These are phyloP conservation scores for Corvus moneduloides DNA, from an alignment of 2,113 vertebrate species.

Conservation along the genomic window DNA sequence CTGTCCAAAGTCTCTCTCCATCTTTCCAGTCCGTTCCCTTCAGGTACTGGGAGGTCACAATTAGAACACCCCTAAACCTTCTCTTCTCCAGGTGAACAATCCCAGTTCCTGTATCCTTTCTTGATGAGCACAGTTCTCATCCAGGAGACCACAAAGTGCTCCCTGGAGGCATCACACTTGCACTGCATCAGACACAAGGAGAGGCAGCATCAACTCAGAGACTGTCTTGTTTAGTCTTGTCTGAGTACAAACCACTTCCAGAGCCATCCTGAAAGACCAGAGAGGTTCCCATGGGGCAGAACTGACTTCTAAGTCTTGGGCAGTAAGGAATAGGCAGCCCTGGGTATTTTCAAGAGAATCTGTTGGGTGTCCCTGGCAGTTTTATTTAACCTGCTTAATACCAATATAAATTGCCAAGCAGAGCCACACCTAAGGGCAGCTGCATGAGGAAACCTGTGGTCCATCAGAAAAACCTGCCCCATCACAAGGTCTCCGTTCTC, in stretches of 20 bases:
- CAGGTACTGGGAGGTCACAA: too few species aligned
- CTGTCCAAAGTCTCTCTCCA: not conserved
- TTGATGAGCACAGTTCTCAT: not conserved
- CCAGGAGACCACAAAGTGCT: not conserved
- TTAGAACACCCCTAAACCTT: not conserved
- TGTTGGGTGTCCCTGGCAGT: not conserved
- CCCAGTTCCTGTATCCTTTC: not conserved
- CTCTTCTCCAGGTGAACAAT: not conserved
- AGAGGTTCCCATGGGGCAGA: not conserved
- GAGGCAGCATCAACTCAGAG: not conserved
- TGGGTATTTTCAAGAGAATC: not conserved
- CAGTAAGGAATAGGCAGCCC: not conserved
- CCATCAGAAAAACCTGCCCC: not conserved
- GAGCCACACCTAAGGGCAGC: not conserved
- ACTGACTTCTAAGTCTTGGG: not conserved
- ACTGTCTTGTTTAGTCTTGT: not conserved
- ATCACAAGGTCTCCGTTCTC: not conserved
- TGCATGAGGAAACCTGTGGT: not conserved
- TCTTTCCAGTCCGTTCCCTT: not conserved
- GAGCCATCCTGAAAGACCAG: not conserved
- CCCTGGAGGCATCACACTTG: rapidly evolving
- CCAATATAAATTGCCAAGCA: not conserved
- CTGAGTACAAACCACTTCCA: not conserved
- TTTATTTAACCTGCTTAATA: not conserved
- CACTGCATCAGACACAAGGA: not conserved